These are phyloP conservation scores for Arion vulgaris DNA, from an alignment of 1,140 invertebrate species.

Conservation along the genomic window DNA sequence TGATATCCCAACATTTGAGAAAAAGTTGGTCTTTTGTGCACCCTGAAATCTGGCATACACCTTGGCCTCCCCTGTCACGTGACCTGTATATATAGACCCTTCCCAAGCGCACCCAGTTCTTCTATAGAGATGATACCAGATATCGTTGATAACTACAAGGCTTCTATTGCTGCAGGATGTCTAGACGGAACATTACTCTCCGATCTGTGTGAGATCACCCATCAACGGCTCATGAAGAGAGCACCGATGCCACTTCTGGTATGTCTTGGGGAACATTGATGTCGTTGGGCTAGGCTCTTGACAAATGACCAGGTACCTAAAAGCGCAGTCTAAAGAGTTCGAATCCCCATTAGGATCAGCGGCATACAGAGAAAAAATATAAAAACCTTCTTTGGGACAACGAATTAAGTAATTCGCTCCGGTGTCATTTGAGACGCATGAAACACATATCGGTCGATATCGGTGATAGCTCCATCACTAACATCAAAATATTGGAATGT, in stretches of 20 bases:
- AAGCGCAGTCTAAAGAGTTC: slow-evolving; percentile 66
- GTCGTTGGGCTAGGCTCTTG: slow-evolving; percentile 63
- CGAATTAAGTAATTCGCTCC: slow-evolving; percentile 65
- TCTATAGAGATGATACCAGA: slow-evolving; percentile 65
- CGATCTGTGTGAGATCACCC: slow-evolving; percentile 66
- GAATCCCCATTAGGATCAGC: slow-evolving; percentile 48
- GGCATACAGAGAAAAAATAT: slow-evolving; percentile 69
- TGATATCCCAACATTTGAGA: slow-evolving; percentile 65
- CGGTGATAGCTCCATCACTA: slow-evolving; percentile 59
- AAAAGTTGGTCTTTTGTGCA: slow-evolving; percentile 59
- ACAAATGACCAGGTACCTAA: slow-evolving; percentile 68
- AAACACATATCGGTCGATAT: slow-evolving; percentile 70
- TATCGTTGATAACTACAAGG: slow-evolving; percentile 65
- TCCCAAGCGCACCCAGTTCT: slow-evolving; percentile 68
- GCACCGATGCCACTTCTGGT: slow-evolving; percentile 68
- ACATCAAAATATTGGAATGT: slow-evolving; percentile 68
- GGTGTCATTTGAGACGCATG: slow-evolving; percentile 59
- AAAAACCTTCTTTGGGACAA: slow-evolving; percentile 69
- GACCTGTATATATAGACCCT: slow-evolving; percentile 62
- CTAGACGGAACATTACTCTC: slow-evolving; percentile 63
- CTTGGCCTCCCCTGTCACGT: slow-evolving; percentile 48
- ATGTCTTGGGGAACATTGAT: slow-evolving; percentile 67
- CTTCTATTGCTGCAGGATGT: slow-evolving; percentile 68
- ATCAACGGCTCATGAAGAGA: slow-evolving; percentile 68
- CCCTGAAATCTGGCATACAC: slow-evolving; percentile 61